A percentile compares a stretch with the other conserved stretches of the same genome.
phyloP scores from a whole-genome alignment of 2,888 invertebrate genomes.

The Anticlea derivata region DNA sequence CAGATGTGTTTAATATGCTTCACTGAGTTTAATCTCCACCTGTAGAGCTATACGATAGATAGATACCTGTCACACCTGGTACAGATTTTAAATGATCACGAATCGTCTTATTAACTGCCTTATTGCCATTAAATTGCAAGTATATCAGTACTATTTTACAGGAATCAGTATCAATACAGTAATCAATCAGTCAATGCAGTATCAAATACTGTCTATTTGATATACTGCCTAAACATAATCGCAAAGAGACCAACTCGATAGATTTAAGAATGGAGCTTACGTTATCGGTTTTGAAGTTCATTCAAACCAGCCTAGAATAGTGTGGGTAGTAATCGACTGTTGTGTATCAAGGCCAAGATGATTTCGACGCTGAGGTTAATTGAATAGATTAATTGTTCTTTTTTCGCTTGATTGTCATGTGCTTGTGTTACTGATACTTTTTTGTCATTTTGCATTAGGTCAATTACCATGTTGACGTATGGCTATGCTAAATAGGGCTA shows the following conservation, averaged over 20 bases:
- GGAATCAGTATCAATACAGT: no score
- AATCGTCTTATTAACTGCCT: no score
- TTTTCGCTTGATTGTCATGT: not conserved
- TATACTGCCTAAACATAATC: no score
- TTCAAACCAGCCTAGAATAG: constrained; percentile 9
- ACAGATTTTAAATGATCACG: not conserved
- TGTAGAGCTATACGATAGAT: not conserved
- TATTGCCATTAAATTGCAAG: no score
- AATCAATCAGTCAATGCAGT: no score
- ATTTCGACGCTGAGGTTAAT: constrained; percentile 13
- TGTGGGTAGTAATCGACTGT: constrained; percentile 17
- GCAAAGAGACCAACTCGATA: no score
- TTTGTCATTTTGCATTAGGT: no score
- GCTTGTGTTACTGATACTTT: no score
- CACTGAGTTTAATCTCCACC: constrained; percentile 1
- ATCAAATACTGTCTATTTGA: no score
- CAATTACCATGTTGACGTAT: no score
- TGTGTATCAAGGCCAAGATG: constrained; percentile 21
- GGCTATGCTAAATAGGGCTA: no score
- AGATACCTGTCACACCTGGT: not conserved
- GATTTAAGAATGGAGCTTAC: not conserved
- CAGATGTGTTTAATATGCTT: constrained; percentile 4
- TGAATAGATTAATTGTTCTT: constrained; percentile 6
- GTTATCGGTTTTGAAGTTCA: constrained; percentile 8
- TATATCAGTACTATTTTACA: no score